These are phyloP conservation scores for Xylota segnis DNA, from an alignment of 2,888 invertebrate species.

Conservation along the genomic window DNA sequence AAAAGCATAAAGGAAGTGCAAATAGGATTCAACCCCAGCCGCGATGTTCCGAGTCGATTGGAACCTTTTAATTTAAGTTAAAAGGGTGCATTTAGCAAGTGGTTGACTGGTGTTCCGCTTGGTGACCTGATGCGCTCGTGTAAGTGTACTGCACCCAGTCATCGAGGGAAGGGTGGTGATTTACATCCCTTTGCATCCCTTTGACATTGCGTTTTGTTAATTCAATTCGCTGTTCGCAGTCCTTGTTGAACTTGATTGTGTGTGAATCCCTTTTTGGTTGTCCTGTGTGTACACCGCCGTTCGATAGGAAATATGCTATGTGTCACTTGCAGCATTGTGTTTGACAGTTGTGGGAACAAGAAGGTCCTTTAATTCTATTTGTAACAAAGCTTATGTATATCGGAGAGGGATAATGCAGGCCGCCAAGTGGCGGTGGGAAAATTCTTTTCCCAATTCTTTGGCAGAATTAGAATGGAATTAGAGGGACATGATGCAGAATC, in stretches of 20 bases:
- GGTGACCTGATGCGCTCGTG: slow-evolving; percentile 64
- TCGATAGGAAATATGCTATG: slow-evolving; percentile 72
- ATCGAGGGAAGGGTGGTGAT: slow-evolving; percentile 44
- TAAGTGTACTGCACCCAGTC: slow-evolving; percentile 49
- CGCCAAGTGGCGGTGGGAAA: slow-evolving; percentile 74
- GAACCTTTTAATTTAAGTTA: slow-evolving; percentile 73
- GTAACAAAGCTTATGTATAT: slow-evolving; percentile 5
- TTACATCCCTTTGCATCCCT: slow-evolving; percentile 76
- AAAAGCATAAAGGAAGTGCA: slow-evolving; percentile 37
- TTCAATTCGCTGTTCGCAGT: slow-evolving; percentile 56
- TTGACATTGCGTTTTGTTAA: slow-evolving; percentile 64
- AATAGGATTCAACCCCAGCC: slow-evolving; percentile 57
- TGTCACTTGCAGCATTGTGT: slow-evolving; percentile 76
- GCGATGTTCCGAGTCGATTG: slow-evolving; percentile 46
- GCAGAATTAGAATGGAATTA: slow-evolving; percentile 33
- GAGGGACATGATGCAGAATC: slow-evolving; percentile 4
- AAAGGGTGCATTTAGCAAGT: slow-evolving; percentile 78
- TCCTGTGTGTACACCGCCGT: slow-evolving; percentile 30
- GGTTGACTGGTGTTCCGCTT: slow-evolving; percentile 71
- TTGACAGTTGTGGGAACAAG: slow-evolving; percentile 77
- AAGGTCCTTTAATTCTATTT: slow-evolving; percentile 58
- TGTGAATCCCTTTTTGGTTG: slow-evolving; percentile 58
- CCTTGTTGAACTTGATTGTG: slow-evolving; percentile 66
- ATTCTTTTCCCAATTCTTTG: slow-evolving; percentile 13
- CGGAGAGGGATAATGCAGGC: slow-evolving; percentile 44